phyloP scores from a whole-genome alignment of 2,888 invertebrate genomes.

The Linnaemya vulpina region DNA sequence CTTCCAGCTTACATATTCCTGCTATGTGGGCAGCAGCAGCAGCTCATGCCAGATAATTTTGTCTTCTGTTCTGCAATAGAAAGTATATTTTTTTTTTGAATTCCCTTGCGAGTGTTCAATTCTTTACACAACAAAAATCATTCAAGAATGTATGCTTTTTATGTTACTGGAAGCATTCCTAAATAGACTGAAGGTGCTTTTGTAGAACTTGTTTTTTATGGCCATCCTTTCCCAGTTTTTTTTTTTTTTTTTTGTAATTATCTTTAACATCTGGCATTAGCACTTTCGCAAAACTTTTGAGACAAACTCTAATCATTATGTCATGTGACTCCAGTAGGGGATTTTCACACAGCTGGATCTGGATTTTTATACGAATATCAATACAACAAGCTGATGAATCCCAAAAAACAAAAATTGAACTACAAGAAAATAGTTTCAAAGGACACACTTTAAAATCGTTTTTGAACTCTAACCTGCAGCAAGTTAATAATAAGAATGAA shows the following conservation, averaged over 20 bases:
- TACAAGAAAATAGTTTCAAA: too few relatives aligned
- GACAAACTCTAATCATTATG: neutral
- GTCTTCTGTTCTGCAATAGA: constrained; percentile 1
- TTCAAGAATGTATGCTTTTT: too few relatives aligned
- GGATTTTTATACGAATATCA: too few relatives aligned
- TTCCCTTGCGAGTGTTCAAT: neutral
- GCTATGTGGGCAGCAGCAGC: constrained; percentile 39
- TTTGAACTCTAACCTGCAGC: too few relatives aligned
- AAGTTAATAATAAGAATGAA: too few relatives aligned
- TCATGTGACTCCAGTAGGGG: too few relatives aligned
- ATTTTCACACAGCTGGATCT: too few relatives aligned
- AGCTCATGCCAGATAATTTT: constrained; percentile 32
- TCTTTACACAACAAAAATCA: neutral
- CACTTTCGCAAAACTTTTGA: neutral
- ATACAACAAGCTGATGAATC: too few relatives aligned
- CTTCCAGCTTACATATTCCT: constrained; percentile 15
- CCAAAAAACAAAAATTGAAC: too few relatives aligned
- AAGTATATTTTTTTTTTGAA: neutral
- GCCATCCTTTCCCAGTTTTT: neutral
- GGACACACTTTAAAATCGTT: too few relatives aligned
- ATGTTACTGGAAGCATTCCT: too few relatives aligned
- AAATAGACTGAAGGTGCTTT: too few relatives aligned
- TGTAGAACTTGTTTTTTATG: neutral
- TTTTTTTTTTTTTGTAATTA: neutral
- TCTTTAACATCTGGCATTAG: neutral